A percentile compares a stretch with the other conserved stretches of the same genome.
These are phyloP conservation scores for Acomys russatus DNA, from an alignment of 2,797 vertebrate species.

Conservation along the genomic window DNA sequence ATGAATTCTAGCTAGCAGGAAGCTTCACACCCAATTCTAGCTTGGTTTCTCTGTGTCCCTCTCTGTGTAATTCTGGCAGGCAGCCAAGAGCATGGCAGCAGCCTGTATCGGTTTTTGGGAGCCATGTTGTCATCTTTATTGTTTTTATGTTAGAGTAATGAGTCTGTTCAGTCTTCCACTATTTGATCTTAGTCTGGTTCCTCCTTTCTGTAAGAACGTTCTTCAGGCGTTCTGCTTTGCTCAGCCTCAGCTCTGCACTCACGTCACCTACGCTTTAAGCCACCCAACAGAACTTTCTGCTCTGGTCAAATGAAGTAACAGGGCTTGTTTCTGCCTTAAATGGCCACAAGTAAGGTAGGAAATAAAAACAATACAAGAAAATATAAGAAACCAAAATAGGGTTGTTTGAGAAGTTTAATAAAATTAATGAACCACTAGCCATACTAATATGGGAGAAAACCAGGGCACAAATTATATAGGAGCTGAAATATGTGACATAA, in stretches of 20 bases:
- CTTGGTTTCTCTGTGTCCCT: not conserved
- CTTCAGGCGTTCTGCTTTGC: not conserved
- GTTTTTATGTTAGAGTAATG: not conserved
- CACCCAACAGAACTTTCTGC: not conserved
- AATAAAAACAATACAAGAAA: not conserved
- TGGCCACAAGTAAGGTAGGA: not conserved
- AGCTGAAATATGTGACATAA: not conserved
- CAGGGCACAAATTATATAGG: not conserved
- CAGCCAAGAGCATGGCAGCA: not conserved
- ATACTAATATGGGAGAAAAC: not conserved
- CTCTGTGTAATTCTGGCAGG: not conserved
- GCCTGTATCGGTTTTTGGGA: not conserved
- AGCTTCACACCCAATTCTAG: not conserved
- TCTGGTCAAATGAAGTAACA: not conserved
- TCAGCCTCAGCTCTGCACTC: no score
- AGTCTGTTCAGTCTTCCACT: not conserved
- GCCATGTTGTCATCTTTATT: not conserved
- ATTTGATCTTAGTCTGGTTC: not conserved
- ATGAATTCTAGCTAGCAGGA: not conserved
- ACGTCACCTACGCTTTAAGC: not conserved
- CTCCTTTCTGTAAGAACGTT: not conserved
- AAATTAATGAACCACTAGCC: not conserved
- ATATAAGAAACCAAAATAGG: not conserved
- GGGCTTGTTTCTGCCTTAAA: not conserved
- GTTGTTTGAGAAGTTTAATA: constrained; percentile 1